Percentiles rank a stretch among this genome's conserved stretches.
These are phyloP conservation scores for Himalopsyche tibetana DNA, from an alignment of 2,888 invertebrate genomes.

Conservation along the genomic window DNA sequence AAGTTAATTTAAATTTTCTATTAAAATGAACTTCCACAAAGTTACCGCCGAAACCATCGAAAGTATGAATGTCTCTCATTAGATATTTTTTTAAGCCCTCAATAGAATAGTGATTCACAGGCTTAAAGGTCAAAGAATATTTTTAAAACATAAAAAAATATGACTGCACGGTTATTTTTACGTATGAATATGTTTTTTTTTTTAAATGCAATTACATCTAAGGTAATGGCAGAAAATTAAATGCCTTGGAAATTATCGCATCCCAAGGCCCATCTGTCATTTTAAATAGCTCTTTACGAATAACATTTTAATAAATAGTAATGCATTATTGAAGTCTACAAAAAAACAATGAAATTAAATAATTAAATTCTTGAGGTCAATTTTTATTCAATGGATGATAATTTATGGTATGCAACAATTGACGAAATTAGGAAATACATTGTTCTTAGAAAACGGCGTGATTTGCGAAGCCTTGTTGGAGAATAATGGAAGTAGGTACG, in stretches of 20 bases:
- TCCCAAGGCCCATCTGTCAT: neutral
- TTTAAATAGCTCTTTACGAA: neutral
- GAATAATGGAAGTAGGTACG: neutral
- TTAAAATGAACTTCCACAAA: no score
- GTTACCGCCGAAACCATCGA: no score
- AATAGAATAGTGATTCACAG: no score
- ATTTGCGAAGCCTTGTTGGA: conserved; percentile 4
- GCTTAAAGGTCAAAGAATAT: no score
- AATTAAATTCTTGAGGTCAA: neutral
- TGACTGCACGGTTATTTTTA: no score
- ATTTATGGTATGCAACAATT: neutral
- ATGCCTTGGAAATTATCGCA: neutral
- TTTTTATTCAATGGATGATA: neutral
- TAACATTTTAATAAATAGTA: neutral
- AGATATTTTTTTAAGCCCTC: no score
- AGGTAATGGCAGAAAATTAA: neutral
- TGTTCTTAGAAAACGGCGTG: neutral
- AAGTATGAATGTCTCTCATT: no score
- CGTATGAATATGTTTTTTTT: no score
- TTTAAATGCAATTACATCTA: no score
- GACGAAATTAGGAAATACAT: neutral
- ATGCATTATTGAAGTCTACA: neutral
- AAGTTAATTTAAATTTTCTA: no score
- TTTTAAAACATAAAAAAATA: no score
- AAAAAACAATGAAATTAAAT: neutral